Base-by-base conservation (phyloP, 1,140 invertebrate genomes). In the Caenorhabditis brenneri region DNA sequence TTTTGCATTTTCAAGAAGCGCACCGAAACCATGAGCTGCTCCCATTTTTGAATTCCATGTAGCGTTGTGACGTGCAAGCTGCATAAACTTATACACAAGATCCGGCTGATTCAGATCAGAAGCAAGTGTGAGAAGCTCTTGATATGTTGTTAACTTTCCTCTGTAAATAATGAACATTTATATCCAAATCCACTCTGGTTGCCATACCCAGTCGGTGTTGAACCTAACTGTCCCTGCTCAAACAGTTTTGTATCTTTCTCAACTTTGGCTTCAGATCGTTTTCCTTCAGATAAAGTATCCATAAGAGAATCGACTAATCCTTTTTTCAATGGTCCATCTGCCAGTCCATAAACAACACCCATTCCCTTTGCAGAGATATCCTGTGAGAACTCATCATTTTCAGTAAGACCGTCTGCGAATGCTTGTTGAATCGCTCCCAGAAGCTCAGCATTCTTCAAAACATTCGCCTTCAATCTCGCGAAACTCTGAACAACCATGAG, bases 61-160 rank as follows among this genome's bases (percentile, higher is more conserved):
- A 5, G 95, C 94, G 92, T 97, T 96, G 88, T 97, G 95, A 92
- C 97, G 96, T 5, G 96, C 96, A 81, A 98, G 92, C 91, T 96
- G 94, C 94, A 97, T 95, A 90, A 98, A 98, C 91, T 96, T 95
- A 91, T 97, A 98, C 84, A 97, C 94, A 55, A 98, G 93, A 91
- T 97, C 96, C 0, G 96, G 96, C 90, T 97, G 95, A 89, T 97
- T 96, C 42, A 97, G 92, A 92, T 97, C 96, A 6, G 95, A 95
- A 1, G 96, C 96, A 16, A 98, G 92, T 0, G 95, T 95, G 91
- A 96, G 97, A 4, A 98, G 93, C 92, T 97, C 96, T 90, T 95
- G 95, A 89, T 98, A 97, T 0, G 96, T 97, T 9, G 95, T 95
- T 31, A 85, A 39, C 2, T 39, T 46, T 15, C 48, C 49, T 60